A percentile compares a stretch with the other conserved stretches of the same genome.
phyloP scores from a whole-genome alignment of 2,888 invertebrate species.

The Ferdinandea cuprea region DNA sequence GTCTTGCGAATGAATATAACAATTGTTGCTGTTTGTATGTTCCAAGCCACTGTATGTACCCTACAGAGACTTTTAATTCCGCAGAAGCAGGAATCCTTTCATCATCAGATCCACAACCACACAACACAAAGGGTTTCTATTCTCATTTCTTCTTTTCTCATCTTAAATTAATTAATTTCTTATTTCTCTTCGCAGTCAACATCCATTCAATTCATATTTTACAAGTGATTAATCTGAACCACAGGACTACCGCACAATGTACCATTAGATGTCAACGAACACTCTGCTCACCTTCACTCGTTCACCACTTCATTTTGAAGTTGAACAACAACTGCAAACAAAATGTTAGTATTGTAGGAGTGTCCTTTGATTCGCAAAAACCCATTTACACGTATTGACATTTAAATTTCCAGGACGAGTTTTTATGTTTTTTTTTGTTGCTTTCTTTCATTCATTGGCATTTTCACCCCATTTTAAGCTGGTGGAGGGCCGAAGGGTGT shows the following conservation, averaged over 20 bases:
- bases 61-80: neutral
- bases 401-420: conserved; percentile 65
- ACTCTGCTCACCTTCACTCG: neutral
- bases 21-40: conserved; percentile 39
- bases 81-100: conserved; percentile 57
- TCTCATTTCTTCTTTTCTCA: conserved; percentile 25
- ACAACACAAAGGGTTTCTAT: conserved; percentile 35
- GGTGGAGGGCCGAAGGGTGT: conserved; percentile 23
- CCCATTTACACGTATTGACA: conserved; percentile 70
- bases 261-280: neutral
- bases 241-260: neutral
- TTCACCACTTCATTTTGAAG: neutral
- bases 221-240: conserved; percentile 67
- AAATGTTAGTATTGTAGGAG: conserved; percentile 41
- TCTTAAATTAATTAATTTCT: conserved; percentile 73
- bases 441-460: too few relatives aligned
- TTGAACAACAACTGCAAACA: conserved; percentile 54
- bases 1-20: conserved; percentile 22
- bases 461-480: neutral
- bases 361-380: conserved; percentile 69
- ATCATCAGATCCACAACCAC: neutral
- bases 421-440: conserved; percentile 32
- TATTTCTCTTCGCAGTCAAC: conserved; percentile 19
- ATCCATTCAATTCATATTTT: conserved; percentile 48
- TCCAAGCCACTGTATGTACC: neutral